phyloP scores from a whole-genome alignment of 2,888 invertebrate genomes.

The Tigriopus californicus region DNA sequence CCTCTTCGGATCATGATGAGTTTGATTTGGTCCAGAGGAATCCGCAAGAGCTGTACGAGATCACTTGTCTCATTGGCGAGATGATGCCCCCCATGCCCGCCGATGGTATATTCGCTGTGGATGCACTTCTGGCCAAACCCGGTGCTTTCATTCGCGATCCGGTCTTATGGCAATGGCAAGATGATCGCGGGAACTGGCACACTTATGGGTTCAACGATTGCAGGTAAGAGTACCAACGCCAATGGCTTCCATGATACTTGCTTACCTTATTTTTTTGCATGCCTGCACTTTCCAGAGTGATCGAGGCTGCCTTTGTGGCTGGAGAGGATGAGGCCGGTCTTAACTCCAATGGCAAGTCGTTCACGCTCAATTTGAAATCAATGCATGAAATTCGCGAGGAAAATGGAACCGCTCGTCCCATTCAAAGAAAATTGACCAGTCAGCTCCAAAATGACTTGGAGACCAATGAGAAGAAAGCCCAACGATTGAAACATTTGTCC shows the following conservation, averaged over 20 bases:
- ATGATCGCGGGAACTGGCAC: conserved; percentile 75
- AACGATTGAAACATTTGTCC: conserved; percentile 5
- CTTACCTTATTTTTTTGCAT: not conserved
- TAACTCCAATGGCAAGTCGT: conserved; percentile 74
- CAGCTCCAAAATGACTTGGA: conserved; percentile 7
- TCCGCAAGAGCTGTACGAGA: conserved; percentile 79
- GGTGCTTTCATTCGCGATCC: conserved; percentile 42
- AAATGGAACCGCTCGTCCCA: conserved; percentile 77
- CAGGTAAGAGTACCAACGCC: not conserved
- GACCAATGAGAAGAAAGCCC: not conserved
- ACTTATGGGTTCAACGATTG: conserved; percentile 38
- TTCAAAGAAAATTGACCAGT: conserved; percentile 47
- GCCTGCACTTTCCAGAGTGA: conserved; percentile 15
- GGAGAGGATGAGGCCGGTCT: conserved; percentile 90
- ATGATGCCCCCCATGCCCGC: conserved; percentile 86
- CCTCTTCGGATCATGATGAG: conserved; percentile 20
- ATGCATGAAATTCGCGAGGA: conserved; percentile 99
- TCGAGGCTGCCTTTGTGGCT: conserved; percentile 60
- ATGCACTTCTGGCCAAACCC: conserved; percentile 46
- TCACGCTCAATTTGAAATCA: conserved; percentile 85
- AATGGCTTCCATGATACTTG: not conserved
- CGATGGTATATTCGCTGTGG: conserved; percentile 87
- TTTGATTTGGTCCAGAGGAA: conserved; percentile 73
- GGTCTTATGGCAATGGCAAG: conserved; percentile 92
- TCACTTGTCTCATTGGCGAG: conserved; percentile 89